Conservation (phyloP, 2,797 vertebrate genomes). For the Sebastes trivittatus region DNA sequence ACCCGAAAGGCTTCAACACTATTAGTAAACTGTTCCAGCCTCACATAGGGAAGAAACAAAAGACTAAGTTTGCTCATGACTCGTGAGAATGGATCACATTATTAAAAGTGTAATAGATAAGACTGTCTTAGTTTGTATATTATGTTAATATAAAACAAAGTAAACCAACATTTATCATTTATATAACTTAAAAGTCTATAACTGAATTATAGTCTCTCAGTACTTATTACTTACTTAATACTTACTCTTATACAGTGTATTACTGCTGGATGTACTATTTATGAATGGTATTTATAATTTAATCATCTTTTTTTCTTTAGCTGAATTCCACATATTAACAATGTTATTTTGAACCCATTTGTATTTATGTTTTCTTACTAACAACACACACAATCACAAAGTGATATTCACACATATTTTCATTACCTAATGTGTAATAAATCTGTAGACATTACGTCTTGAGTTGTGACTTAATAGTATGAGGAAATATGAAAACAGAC, state of each 20-base stretch:
- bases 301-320: not conserved
- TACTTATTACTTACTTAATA: not conserved
- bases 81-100: slow-evolving; percentile 52
- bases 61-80: slow-evolving; percentile 75
- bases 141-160: not conserved
- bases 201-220: not conserved
- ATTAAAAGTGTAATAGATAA: not conserved
- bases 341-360: not conserved
- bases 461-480: slow-evolving; percentile 4
- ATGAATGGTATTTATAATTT: slow-evolving; percentile 4
- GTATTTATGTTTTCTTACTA: not conserved
- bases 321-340: not conserved
- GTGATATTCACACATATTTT: not conserved
- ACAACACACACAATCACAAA: not conserved
- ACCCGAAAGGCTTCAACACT: slow-evolving; percentile 84
- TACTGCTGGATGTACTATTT: slow-evolving; percentile 21
- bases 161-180: not conserved
- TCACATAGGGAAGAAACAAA: slow-evolving; percentile 84
- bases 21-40: slow-evolving; percentile 89
- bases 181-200: not conserved
- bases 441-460: not conserved
- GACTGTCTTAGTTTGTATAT: not conserved
- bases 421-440: slow-evolving; percentile 5
- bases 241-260: slow-evolving; percentile 10
- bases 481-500: slow-evolving; percentile 10